phyloP scores from a whole-genome alignment of 2,113 vertebrate genomes.

The Hippoglossus stenolepis region DNA sequence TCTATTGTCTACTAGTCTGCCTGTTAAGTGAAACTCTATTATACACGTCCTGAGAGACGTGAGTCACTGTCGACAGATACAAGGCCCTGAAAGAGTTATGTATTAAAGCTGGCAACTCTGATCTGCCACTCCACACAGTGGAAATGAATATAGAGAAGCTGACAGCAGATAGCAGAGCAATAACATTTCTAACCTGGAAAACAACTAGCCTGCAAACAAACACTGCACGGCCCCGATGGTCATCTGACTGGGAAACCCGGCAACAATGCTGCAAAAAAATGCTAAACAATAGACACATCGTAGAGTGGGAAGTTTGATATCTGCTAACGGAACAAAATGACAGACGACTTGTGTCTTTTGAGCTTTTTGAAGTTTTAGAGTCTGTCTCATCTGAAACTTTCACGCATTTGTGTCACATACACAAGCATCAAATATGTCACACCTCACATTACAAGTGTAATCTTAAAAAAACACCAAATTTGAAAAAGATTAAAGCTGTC shows the following conservation, averaged over 20 bases:
- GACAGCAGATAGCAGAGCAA: conserved; percentile 30
- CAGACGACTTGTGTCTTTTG: neutral
- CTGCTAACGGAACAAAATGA: neutral
- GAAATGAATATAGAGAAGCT: conserved; percentile 20
- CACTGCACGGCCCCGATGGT: neutral
- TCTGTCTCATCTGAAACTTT: neutral
- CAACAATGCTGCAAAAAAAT: conserved; percentile 21
- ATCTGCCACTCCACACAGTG: neutral
- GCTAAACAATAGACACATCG: conserved; percentile 29
- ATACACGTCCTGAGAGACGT: conserved; percentile 9
- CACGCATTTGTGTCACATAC: neutral
- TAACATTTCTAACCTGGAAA: conserved; percentile 36
- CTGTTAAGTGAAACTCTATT: conserved; percentile 23
- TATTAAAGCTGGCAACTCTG: conserved; percentile 3
- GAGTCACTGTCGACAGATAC: neutral
- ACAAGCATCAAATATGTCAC: too few species aligned
- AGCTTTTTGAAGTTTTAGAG: neutral
- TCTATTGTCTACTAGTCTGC: conserved; percentile 3
- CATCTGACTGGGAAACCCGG: conserved; percentile 42
- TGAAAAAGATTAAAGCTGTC: neutral
- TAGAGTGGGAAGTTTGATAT: neutral
- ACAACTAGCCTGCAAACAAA: conserved; percentile 20
- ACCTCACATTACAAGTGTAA: neutral
- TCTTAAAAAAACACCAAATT: neutral
- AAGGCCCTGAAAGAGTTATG: neutral